Evolutionary conservation across 2,113 vertebrate genomes (phyloP).

Genomic region (Festucalex cinctus): DNA sequence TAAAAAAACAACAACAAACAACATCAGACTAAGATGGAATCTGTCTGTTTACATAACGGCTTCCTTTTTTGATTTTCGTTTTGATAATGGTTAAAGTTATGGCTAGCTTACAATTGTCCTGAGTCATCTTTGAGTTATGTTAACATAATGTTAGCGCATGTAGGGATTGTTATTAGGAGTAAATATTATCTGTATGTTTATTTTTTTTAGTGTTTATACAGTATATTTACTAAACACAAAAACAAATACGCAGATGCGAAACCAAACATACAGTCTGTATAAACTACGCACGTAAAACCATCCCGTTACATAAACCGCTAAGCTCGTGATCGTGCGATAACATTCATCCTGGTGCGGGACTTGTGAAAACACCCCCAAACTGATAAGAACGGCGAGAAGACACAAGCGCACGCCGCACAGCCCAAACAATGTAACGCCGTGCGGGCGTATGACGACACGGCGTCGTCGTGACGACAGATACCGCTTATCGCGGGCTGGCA

Average conservation of each 20-base stretch:
- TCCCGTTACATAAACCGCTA: constrained; percentile 33
- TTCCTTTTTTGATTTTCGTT: background rate
- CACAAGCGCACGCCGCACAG: constrained; percentile 54
- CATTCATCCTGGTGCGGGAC: constrained; percentile 37
- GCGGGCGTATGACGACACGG: constrained; percentile 45
- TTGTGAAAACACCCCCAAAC: constrained; percentile 31
- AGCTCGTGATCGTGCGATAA: constrained; percentile 26
- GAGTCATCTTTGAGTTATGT: background rate
- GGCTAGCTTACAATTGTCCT: background rate
- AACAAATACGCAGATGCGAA: constrained; percentile 26
- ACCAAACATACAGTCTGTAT: background rate
- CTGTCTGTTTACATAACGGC: constrained; percentile 6
- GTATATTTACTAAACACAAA: constrained; percentile 1
- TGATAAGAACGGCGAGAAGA: constrained; percentile 66
- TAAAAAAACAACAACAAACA: background rate
- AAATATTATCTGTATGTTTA: no score
- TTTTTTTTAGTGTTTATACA: no score
- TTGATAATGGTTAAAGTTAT: background rate
- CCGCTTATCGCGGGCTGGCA: constrained; percentile 66
- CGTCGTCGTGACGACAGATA: constrained; percentile 48
- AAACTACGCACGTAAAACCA: constrained; percentile 36
- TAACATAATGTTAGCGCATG: background rate
- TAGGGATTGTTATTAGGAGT: no score
- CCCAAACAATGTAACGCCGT: constrained; percentile 42
- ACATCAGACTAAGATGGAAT: constrained; percentile 17